Evolutionary conservation across 2,113 vertebrate species (phyloP), one percentile per base, ranked within the genome.

Genomic region (Antigone vipio): DNA sequence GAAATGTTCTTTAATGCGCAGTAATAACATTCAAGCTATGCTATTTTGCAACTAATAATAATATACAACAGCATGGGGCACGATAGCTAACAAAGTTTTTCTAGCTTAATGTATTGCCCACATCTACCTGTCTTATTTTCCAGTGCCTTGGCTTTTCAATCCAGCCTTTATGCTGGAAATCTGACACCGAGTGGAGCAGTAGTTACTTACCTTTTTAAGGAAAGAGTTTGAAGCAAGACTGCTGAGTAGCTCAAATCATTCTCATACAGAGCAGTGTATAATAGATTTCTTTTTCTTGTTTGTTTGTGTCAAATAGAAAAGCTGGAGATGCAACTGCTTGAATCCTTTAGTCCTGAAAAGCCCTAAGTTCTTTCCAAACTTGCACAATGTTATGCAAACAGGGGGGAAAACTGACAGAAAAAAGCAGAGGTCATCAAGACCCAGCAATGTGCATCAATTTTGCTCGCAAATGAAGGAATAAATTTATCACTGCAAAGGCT

Each of bases 1-100:
- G 98, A 98, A 98, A 98, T 97, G 92, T 97, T 98, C 97, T 98
- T 99, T 99, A 99, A 99, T 98, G 97, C 97, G 96, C 97, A 97
- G 96, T 98, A 98, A 98, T 99, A 98, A 98, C 84, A 64, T 95
- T 99, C 98, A 98, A 98, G 98, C 98, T 98, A 98, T 96, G 98
- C 97, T 98, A 97, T 98, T 98, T 99, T 99, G 97, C 98, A 98
- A 97, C 98, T 98, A 98, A 99, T 99, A 99, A 99, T 99, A 98
- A 98, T 96, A 98, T 96, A 97, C 98, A 98, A 95, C 98, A 98
- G 98, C 98, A 97, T 98, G 98, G 97, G 97, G 98, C 97, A 98
- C 97, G 95, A 97, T 95, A 94, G 97, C 96, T 97, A 96, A 79
- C 88, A 80, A 95, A 98, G 92, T 96, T 98, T 97, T 97, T 93